Evolutionary conservation across 2,797 vertebrate genomes (phyloP), one percentile per base, ranked within the genome.

Genomic region (Oceanodroma leucorhoa): DNA sequence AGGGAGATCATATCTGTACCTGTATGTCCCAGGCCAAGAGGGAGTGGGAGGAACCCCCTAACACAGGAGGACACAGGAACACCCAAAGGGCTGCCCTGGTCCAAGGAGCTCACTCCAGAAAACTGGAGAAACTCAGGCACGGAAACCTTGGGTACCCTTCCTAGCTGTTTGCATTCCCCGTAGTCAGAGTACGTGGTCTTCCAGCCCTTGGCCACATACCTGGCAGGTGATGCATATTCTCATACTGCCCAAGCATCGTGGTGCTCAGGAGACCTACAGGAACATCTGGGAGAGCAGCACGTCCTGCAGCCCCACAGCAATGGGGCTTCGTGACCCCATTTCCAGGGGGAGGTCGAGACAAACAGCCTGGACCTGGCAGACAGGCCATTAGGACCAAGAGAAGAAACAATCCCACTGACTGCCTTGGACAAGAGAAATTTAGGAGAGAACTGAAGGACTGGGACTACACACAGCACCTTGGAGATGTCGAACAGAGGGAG

Each of bases 201-300:
- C 69, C 23, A 34, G 3, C 11, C 48, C 72, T 10, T 2, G 3
- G 40, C 38, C 81, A 17, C 0, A 0, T 24, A 11, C 38, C 1
- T 2, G 48, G 27, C n/a, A 51, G 48, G 15, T 10, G 61, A 71
- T 14, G 3, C 7, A 6, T 0, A 0, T 20, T 48, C 21, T 71
- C n/a, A 26, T 4, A 4, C 36, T 10, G 7, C 51, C 38, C 46
- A 24, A 83, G 12, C 38, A 75, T 55, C 3, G 0, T 0, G 0
- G 43, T 6, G 15, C 55, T 61, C 46, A 32, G 45, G 45, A 17
- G 60, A 41, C 43, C 43, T 34, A 23, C 8, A 6, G 57, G 10
- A 82, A 17, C 40, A 29, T 5, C 64, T 14, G 29, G 16, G 26
- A 40, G 73, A 29, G 38, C 89, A 88, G 41, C 41, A 55, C 16